Base-by-base conservation (phyloP, 2,888 invertebrate species). In the Heliconius sara region DNA sequence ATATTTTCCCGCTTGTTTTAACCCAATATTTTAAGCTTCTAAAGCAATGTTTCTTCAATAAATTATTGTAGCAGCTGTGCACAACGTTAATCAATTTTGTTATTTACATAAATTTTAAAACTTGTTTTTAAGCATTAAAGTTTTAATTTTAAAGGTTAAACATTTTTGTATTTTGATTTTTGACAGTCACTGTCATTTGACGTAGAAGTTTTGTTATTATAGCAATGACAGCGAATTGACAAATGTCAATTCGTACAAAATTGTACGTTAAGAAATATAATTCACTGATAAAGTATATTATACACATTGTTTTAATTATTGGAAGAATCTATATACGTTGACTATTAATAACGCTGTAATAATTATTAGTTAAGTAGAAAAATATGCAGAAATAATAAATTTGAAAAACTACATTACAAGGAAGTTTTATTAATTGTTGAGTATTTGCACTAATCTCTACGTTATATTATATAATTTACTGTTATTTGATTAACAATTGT, bases 181-280 rank as follows among this genome's bases (percentile, higher is more conserved):
- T 43, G 70, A 70, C 43, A 70, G 70, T 25, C 19, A 70, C 70
- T 70, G 70, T 47, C 70, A 70, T 25, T 67, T 43, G 25, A 47
- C 25, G 43, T 43, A 6, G 43, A 70, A 70, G 7, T 27, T 68
- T 19, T 25, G 39, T 70, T 43, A n/a, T 39, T 34, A 1, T 68
- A n/a, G 1, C 27, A 70, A n/a, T 70, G 70, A 70, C 70, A 70
- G 70, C 43, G 70, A 70, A 43, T 25, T 43, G 43, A 70, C 43
- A 25, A 47, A 27, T 27, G 27, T 27, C 27, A 27, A 27, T 27
- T 27, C 27, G 27, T 27, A 2, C 27, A 27, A 27, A 27, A 47
- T 43, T 70, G 25, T 25, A 70, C 70, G 43, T 70, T 25, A 2
- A 43, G 43, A 70, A 70, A 70, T 70, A 47, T 47, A 39, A 39